Conservation (phyloP, 1,140 invertebrate species). For the Zaprionus camerounensis region DNA sequence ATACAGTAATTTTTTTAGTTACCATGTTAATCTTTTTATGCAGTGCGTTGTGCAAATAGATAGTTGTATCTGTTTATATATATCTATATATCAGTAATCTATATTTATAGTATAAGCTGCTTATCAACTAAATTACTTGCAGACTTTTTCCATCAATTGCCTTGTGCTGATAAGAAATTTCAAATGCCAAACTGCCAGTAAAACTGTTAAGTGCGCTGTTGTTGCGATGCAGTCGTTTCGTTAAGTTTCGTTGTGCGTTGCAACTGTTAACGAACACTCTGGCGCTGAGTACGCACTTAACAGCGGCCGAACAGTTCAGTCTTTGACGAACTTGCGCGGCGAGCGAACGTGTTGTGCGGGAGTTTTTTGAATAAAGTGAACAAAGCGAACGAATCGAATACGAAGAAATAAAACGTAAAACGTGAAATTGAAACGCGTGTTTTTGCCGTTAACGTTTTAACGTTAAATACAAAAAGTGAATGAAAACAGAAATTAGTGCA, state of each 20-base stretch:
- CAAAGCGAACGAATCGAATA: not conserved
- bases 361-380: not conserved
- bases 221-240: conserved; percentile 30
- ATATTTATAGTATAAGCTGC: not conserved
- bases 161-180: conserved; percentile 33
- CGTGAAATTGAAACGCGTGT: conserved; percentile 22
- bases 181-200: conserved; percentile 14
- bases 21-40: too few species aligned
- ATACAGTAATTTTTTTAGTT: too few species aligned
- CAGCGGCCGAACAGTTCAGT: conserved; percentile 20
- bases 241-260: conserved; percentile 40
- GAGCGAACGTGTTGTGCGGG: conserved; percentile 26
- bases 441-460: conserved; percentile 16
- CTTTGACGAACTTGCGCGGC: conserved; percentile 35
- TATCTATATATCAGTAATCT: not conserved
- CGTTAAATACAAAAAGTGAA: not conserved
- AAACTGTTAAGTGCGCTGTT: conserved; percentile 20
- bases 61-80: not conserved
- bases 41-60: too few species aligned
- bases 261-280: conserved; percentile 10
- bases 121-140: not conserved
- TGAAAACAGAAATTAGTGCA: not conserved
- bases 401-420: not conserved
- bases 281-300: not conserved
- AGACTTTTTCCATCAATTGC: not conserved